These are phyloP conservation scores for Yponomeuta sedellus DNA, from an alignment of 2,888 invertebrate species.

Conservation along the genomic window DNA sequence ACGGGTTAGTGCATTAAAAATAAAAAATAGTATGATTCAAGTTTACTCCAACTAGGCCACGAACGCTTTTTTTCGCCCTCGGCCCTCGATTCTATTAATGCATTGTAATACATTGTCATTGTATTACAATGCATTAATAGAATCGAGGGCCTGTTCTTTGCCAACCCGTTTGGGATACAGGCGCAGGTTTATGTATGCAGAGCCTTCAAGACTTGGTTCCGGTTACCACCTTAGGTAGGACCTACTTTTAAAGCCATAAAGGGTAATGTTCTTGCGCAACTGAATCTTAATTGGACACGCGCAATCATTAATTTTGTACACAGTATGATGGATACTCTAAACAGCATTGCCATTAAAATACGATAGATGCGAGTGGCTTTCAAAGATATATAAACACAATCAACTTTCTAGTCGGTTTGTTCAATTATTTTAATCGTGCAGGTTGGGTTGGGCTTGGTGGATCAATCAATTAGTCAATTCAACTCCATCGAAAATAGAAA, in stretches of 20 bases:
- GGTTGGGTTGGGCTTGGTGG: neutral
- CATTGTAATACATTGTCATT: no score
- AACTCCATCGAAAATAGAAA: neutral
- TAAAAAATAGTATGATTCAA: no score
- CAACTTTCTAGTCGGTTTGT: neutral
- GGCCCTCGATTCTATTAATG: no score
- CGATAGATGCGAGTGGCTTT: neutral
- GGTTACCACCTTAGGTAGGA: neutral
- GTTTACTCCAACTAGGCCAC: no score
- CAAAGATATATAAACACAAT: slow-evolving; percentile 1
- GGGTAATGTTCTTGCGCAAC: neutral
- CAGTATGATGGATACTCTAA: neutral
- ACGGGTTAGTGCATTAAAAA: no score
- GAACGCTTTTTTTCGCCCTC: no score
- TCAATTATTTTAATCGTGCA: slow-evolving; percentile 3
- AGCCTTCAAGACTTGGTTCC: neutral
- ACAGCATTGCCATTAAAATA: neutral
- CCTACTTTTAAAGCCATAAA: neutral
- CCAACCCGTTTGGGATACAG: no score
- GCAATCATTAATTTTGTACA: neutral
- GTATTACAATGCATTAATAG: no score
- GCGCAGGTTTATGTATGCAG: no score
- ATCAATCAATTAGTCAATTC: slow-evolving; percentile 1
- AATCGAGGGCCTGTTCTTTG: no score
- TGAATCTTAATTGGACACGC: neutral